Percentiles rank a stretch among this genome's conserved stretches.
These are phyloP conservation scores for Drosophila phalerata DNA, from an alignment of 2,888 invertebrate species.

Conservation along the genomic window DNA sequence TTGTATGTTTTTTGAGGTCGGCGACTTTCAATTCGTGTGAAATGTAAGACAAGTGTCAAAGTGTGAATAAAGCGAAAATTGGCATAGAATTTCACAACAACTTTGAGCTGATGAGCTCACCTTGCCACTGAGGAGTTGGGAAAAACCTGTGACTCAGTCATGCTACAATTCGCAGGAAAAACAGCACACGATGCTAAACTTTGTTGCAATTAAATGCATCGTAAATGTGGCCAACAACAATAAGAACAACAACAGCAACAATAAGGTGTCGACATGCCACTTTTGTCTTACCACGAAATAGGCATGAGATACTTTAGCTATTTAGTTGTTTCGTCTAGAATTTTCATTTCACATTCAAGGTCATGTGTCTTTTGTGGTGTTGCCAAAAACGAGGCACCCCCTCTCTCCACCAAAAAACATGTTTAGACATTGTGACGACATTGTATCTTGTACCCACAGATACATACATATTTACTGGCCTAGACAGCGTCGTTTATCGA, in stretches of 20 bases:
- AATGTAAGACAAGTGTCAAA: constrained; percentile 43
- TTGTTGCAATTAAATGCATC: constrained; percentile 65
- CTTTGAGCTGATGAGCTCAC: constrained; percentile 48
- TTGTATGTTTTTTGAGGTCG: constrained; percentile 44
- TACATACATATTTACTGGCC: constrained; percentile 48
- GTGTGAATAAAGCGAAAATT: constrained; percentile 1
- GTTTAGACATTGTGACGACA: constrained; percentile 35
- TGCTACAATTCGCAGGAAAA: constrained; percentile 63
- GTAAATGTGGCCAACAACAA: constrained; percentile 18
- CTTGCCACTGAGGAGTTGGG: neutral
- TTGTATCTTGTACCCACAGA: constrained; percentile 2
- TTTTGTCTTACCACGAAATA: constrained; percentile 34
- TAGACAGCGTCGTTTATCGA: constrained; percentile 35
- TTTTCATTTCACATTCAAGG: constrained; percentile 71
- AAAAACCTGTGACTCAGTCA: constrained; percentile 56
- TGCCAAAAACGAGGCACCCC: constrained; percentile 41
- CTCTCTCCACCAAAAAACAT: constrained; percentile 15
- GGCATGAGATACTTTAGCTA: constrained; percentile 9
- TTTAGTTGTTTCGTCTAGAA: constrained; percentile 44
- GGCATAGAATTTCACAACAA: constrained; percentile 33
- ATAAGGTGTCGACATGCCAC: constrained; percentile 52
- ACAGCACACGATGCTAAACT: constrained; percentile 17
- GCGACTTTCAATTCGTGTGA: constrained; percentile 60
- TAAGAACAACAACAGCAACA: constrained; percentile 22
- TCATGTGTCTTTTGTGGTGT: constrained; percentile 42